Base-by-base conservation (phyloP, 2,797 vertebrate species). In the Arrhamphus sclerolepis region DNA sequence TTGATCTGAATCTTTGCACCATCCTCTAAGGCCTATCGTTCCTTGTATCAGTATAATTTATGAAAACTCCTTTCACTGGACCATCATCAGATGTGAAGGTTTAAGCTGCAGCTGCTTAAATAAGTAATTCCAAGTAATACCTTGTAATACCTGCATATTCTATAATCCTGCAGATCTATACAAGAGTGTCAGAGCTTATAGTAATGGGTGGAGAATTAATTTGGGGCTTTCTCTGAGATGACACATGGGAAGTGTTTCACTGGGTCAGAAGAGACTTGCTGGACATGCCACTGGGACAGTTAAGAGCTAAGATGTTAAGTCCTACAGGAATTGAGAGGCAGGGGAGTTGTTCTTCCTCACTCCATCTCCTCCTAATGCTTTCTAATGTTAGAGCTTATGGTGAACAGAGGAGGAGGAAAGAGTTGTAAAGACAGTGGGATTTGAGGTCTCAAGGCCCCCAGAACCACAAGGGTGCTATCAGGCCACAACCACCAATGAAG, bases 321-420 rank as follows among this genome's bases (percentile, higher is more conserved):
- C 80, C 78, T 63, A 29, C 22, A 56, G 71, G 80, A 63, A 44
- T 47, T 10, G 18, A 58, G 62, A 52, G 43, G 46, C 16, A 10
- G 24, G 64, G 68, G 66, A 67, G 67, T 62, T 21, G 66, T 53
- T 66, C 61, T 11, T 55, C 56, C 60, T 68, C 46, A 42, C 61
- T 52, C 60, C 68, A 18, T 62, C 72, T 60, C 58, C 51, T 62
- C 62, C 62, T 81, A 75, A 83, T 78, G 71, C 78, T 6, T 58
- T 74, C 78, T 86, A 82, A 87, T 78, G 83, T 70, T 77, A 77
- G 75, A 75, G 78, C 78, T 83, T 80, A 75, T 24, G 56, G 62
- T 14, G 42, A 77, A 66, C 14, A 44, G 63, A 65, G 68, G 59
- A 62, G 59, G 69, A 68, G 66, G 66, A 56, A 48, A 56, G 73